Evolutionary conservation across 2,113 vertebrate species (phyloP).

Genomic region (Chaetodon auriga): DNA sequence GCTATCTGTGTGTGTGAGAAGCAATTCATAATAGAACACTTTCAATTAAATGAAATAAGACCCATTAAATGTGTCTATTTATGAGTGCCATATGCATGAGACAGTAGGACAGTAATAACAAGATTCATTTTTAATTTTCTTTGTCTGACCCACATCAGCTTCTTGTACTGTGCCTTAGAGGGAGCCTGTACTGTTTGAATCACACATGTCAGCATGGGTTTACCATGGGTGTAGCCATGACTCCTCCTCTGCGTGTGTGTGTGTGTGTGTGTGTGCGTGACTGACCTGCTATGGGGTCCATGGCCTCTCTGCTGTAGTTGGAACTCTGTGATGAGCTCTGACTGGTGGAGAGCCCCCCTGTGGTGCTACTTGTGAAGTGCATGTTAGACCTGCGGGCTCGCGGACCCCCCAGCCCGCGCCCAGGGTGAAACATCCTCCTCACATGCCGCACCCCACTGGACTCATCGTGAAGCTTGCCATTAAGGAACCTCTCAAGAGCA

Average conservation of each 20-base stretch:
- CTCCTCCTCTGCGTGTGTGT: neutral
- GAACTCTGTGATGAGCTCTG: conserved; percentile 95
- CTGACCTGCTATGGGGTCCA: conserved; percentile 99
- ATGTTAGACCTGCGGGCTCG: conserved; percentile 98
- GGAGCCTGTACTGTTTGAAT: neutral
- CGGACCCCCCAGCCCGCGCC: conserved; percentile 95
- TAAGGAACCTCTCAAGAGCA: conserved; percentile 52
- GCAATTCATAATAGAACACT: neutral
- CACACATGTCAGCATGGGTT: neutral
- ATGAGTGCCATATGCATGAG: neutral
- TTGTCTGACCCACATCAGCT: neutral
- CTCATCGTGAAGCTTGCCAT: conserved; percentile 87
- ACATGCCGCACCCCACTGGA: conserved; percentile 98
- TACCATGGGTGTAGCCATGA: no score
- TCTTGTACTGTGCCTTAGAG: neutral
- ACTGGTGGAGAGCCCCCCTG: conserved; percentile 91
- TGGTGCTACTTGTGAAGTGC: conserved; percentile 99
- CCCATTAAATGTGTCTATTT: neutral
- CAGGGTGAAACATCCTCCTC: conserved; percentile 99
- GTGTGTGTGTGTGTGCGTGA: neutral
- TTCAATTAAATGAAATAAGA: no score
- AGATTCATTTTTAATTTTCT: neutral
- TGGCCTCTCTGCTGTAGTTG: conserved; percentile 99
- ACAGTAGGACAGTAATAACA: neutral
- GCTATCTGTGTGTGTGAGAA: neutral